phyloP scores from a whole-genome alignment of 2,797 vertebrate species.

The Lagocephalus sceleratus region DNA sequence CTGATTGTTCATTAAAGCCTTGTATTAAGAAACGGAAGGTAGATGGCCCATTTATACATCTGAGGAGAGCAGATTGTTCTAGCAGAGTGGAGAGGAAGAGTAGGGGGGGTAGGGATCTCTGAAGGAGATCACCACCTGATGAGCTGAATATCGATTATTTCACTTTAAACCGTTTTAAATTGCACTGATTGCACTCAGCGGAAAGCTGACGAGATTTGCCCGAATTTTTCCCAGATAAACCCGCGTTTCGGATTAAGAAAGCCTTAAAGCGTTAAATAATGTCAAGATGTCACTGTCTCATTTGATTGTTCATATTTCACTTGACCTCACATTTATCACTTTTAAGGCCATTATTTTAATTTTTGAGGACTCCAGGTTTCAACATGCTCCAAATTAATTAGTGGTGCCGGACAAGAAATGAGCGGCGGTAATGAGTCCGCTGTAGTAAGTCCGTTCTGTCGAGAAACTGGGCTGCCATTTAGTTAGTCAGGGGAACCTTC shows the following conservation, averaged over 20 bases:
- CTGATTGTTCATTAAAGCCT: too few relatives aligned
- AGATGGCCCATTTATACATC: too few relatives aligned
- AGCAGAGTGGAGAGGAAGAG: too few relatives aligned
- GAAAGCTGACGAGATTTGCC: too few relatives aligned
- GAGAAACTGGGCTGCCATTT: conserved; percentile 76
- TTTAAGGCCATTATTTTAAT: conserved; percentile 64
- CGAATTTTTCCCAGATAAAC: background rate
- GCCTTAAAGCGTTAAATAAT: conserved; percentile 48
- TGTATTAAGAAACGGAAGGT: too few relatives aligned
- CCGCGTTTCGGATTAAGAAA: too few relatives aligned
- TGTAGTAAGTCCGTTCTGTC: conserved; percentile 71
- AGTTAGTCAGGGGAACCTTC: conserved; percentile 76
- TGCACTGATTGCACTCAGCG: too few relatives aligned
- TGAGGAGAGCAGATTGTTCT: too few relatives aligned
- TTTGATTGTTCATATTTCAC: conserved; percentile 49
- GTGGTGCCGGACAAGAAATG: conserved; percentile 65
- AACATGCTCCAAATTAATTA: conserved; percentile 71
- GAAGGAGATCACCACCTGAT: too few relatives aligned
- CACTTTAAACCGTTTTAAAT: too few relatives aligned
- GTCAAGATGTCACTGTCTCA: conserved; percentile 42
- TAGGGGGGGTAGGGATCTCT: too few relatives aligned
- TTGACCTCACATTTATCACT: conserved; percentile 56
- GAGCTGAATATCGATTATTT: too few relatives aligned
- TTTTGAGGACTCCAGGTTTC: conserved; percentile 67
- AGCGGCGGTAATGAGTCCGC: conserved; percentile 67